phyloP scores from a whole-genome alignment of 2,113 vertebrate species.

The Callithrix jacchus region DNA sequence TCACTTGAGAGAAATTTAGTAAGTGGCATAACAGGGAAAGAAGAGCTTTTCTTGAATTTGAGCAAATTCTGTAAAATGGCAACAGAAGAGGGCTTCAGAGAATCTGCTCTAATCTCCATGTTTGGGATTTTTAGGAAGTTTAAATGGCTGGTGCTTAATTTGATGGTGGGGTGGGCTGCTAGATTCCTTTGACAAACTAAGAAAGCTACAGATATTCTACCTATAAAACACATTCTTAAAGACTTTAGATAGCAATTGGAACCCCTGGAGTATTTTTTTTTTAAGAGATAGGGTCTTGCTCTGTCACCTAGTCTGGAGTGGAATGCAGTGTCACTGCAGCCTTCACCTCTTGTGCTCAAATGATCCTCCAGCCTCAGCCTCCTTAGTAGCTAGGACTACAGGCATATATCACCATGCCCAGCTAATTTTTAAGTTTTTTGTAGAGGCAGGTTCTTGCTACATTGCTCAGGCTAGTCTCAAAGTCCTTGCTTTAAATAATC shows the following conservation, averaged over 20 bases:
- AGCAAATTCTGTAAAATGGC: neutral
- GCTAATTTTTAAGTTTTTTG: too few relatives aligned
- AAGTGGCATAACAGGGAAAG: neutral
- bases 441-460: too few relatives aligned
- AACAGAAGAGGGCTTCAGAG: neutral
- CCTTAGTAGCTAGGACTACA: too few relatives aligned
- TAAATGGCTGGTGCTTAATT: neutral
- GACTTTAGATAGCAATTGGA: neutral
- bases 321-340: too few relatives aligned
- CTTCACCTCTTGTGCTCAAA: too few relatives aligned
- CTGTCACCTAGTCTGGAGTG: too few relatives aligned
- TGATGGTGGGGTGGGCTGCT: neutral
- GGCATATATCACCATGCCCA: too few relatives aligned
- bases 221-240: neutral
- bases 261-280: neutral
- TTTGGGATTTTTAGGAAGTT: neutral
- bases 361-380: too few relatives aligned
- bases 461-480: too few relatives aligned
- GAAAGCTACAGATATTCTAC: neutral
- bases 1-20: neutral
- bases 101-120: neutral
- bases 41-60: neutral
- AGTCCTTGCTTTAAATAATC: too few relatives aligned
- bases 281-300: neutral
- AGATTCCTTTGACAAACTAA: neutral